phyloP scores from a whole-genome alignment of 1,140 invertebrate genomes.

The Yoshiicerus persimilis region DNA sequence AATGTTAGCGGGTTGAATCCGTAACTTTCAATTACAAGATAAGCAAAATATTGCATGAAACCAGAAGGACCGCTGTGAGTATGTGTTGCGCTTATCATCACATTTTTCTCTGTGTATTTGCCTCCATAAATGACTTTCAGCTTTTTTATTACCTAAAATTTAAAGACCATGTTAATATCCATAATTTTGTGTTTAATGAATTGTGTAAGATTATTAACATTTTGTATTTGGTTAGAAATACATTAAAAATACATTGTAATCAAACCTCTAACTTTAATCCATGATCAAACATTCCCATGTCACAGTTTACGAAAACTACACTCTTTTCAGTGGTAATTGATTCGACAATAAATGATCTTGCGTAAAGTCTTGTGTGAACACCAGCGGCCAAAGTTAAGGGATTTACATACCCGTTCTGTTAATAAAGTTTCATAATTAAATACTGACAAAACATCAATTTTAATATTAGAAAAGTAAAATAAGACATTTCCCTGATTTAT shows the following conservation, averaged over 20 bases:
- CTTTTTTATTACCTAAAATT: slow-evolving; percentile 17
- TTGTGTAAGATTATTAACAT: too few species aligned
- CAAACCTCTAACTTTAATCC: slow-evolving; percentile 23
- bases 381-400: not conserved
- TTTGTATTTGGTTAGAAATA: too few species aligned
- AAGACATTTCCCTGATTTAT: too few species aligned
- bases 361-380: slow-evolving; percentile 3
- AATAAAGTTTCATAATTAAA: too few species aligned
- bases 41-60: slow-evolving; percentile 27
- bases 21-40: slow-evolving; percentile 25
- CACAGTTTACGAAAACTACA: not conserved
- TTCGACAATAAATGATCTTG: slow-evolving; percentile 27
- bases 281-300: slow-evolving; percentile 32
- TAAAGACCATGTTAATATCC: too few species aligned
- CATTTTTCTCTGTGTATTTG: slow-evolving; percentile 17
- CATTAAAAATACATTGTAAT: too few species aligned
- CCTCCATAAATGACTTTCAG: not conserved
- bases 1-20: slow-evolving; percentile 26
- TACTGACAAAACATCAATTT: too few species aligned
- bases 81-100: slow-evolving; percentile 21
- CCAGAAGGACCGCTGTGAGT: slow-evolving; percentile 27
- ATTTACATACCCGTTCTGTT: slow-evolving; percentile 32
- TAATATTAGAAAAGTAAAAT: too few species aligned
- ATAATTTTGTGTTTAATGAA: too few species aligned
- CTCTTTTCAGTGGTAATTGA: not conserved